Percentiles rank a stretch among this genome's conserved stretches.
These are phyloP conservation scores for Punctoribates punctum DNA, from an alignment of 2,888 invertebrate species.

Conservation along the genomic window DNA sequence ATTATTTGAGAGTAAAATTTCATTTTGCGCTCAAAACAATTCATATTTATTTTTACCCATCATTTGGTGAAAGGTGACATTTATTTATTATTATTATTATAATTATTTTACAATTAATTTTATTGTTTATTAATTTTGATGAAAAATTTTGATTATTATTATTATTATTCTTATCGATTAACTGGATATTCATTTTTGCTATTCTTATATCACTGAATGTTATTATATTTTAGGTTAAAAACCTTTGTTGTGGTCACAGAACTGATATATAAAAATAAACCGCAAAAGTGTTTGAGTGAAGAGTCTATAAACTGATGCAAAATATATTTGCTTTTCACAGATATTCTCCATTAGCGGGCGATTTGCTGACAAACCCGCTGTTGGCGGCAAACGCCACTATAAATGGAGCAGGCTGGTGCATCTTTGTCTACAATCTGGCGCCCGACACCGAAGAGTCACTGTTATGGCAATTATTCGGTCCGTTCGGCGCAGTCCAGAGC, in stretches of 20 bases:
- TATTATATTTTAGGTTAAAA: background rate
- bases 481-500: constrained; percentile 94
- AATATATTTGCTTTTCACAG: constrained; percentile 53
- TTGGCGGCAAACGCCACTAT: constrained; percentile 49
- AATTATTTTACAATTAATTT: background rate
- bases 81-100: constrained; percentile 27
- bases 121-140: constrained; percentile 11
- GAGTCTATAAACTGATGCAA: background rate
- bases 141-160: constrained; percentile 9
- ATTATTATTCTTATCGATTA: constrained; percentile 36
- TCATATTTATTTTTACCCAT: constrained; percentile 35
- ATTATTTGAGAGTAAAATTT: constrained; percentile 15
- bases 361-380: constrained; percentile 49
- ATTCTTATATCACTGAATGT: constrained; percentile 26
- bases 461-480: constrained; percentile 91
- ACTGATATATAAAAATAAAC: background rate
- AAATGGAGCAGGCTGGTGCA: constrained; percentile 54
- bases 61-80: constrained; percentile 33
- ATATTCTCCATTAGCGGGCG: constrained; percentile 75
- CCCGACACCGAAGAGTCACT: constrained; percentile 87
- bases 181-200: constrained; percentile 17
- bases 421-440: constrained; percentile 87
- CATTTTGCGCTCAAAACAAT: background rate
- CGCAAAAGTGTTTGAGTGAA: background rate
- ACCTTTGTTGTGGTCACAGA: background rate